Conservation (phyloP, 92 coral and sea anemone species). For the Scolanthus callimorphus region DNA sequence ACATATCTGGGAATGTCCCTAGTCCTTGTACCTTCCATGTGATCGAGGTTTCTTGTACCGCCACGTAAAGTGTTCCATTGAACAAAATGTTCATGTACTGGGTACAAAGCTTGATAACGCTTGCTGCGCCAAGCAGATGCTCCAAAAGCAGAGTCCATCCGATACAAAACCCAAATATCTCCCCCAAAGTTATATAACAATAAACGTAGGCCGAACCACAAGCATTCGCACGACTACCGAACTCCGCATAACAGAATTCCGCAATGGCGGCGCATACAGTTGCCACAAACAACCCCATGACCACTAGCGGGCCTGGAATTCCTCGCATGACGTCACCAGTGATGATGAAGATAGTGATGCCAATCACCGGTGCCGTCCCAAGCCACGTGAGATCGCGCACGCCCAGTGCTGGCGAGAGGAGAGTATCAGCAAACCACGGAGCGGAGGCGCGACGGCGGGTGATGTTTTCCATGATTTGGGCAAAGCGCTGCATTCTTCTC, state of each 20-base stretch:
- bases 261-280: constrained; percentile 28
- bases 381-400: constrained; percentile 28
- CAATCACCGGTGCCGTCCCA: constrained; percentile 36
- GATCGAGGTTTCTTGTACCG: not conserved
- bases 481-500: not conserved
- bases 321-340: constrained; percentile 40
- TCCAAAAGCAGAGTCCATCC: constrained; percentile 61
- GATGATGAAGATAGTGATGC: constrained; percentile 45
- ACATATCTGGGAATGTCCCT: constrained; percentile 24
- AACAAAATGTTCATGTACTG: constrained; percentile 41
- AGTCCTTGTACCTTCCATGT: constrained; percentile 7
- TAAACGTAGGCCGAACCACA: constrained; percentile 60
- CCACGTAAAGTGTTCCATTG: constrained; percentile 15
- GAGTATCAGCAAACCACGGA: constrained; percentile 7
- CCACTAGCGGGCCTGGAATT: constrained; percentile 49
- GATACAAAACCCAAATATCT: constrained; percentile 54
- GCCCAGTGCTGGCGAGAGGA: constrained; percentile 1
- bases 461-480: not conserved
- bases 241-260: constrained; percentile 62
- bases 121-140: constrained; percentile 14
- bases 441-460: not conserved
- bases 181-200: constrained; percentile 52
- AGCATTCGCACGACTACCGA: constrained; percentile 47
- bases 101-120: constrained; percentile 44
- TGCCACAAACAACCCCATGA: constrained; percentile 35